Conservation (phyloP, 2,888 invertebrate genomes). For the Diarsia brunnea region DNA sequence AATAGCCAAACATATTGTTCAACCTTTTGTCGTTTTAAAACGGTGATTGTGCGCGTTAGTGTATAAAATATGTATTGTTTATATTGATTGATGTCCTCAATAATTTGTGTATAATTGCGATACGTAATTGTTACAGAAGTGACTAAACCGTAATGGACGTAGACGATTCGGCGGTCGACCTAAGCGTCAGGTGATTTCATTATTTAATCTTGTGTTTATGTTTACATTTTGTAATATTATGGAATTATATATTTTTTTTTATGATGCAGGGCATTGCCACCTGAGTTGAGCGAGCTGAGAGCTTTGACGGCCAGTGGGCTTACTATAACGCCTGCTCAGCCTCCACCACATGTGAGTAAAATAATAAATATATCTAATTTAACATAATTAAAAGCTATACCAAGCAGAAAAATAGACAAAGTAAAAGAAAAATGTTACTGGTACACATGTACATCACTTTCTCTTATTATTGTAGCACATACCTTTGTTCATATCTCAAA, state of each 20-base stretch:
- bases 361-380: not conserved
- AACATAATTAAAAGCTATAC: not conserved
- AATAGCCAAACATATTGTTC: slow-evolving; percentile 39
- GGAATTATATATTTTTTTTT: slow-evolving; percentile 69
- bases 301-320: slow-evolving; percentile 92
- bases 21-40: slow-evolving; percentile 34
- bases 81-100: slow-evolving; percentile 71
- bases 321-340: slow-evolving; percentile 92
- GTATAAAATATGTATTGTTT: slow-evolving; percentile 62
- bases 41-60: slow-evolving; percentile 30
- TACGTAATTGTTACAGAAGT: slow-evolving; percentile 76
- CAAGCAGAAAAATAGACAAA: not conserved
- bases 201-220: slow-evolving; percentile 48
- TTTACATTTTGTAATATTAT: slow-evolving; percentile 53
- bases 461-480: not conserved
- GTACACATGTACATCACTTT: slow-evolving; percentile 27
- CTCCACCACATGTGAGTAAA: slow-evolving; percentile 88
- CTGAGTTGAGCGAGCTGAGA: slow-evolving; percentile 90
- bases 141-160: slow-evolving; percentile 93
- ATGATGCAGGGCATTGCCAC: slow-evolving; percentile 84
- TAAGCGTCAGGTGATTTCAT: slow-evolving; percentile 94
- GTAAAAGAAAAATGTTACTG: not conserved
- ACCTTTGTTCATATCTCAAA: slow-evolving; percentile 20
- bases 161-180: slow-evolving; percentile 97
- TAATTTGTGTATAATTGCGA: slow-evolving; percentile 69